These are phyloP conservation scores for Phanerotoma sp. DNA, from an alignment of 2,888 invertebrate species.

Conservation along the genomic window DNA sequence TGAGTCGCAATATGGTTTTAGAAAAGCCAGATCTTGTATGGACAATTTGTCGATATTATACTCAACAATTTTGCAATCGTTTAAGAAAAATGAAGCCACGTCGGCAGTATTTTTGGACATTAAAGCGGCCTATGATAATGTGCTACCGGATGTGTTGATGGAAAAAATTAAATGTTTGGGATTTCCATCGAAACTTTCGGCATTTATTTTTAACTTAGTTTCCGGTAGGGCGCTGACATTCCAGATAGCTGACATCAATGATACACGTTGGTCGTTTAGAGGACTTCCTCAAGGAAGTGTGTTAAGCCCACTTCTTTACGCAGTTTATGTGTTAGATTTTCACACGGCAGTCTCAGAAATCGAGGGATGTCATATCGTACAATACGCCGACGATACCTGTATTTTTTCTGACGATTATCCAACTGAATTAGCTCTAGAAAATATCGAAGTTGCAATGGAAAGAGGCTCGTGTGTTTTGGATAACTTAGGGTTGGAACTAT, in stretches of 20 bases:
- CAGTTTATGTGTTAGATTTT: conserved; percentile 10
- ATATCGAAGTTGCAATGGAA: too few relatives aligned
- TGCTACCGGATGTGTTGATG: conserved; percentile 8
- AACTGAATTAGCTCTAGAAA: too few relatives aligned
- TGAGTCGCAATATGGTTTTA: conserved; percentile 8
- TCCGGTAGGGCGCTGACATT: neutral
- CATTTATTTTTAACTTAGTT: conserved; percentile 11
- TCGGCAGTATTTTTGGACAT: conserved; percentile 14
- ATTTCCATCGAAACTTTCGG: conserved; percentile 6
- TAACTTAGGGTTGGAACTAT: conserved; percentile 5
- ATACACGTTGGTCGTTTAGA: conserved; percentile 1
- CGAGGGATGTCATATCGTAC: too few relatives aligned
- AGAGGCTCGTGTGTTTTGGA: neutral
- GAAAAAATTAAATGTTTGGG: conserved; percentile 6
- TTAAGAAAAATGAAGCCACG: neutral
- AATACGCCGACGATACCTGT: too few relatives aligned
- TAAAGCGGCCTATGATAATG: conserved; percentile 21
- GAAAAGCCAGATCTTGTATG: conserved; percentile 1
- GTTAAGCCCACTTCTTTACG: conserved; percentile 9
- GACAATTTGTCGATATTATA: conserved; percentile 14
- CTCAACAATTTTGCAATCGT: neutral
- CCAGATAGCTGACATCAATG: conserved; percentile 11
- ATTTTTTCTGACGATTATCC: too few relatives aligned
- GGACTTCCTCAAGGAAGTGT: conserved; percentile 17
- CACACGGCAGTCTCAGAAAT: neutral